Evolutionary conservation across 2,113 vertebrate species (phyloP).

Genomic region (Oreotragus oreotragus): DNA sequence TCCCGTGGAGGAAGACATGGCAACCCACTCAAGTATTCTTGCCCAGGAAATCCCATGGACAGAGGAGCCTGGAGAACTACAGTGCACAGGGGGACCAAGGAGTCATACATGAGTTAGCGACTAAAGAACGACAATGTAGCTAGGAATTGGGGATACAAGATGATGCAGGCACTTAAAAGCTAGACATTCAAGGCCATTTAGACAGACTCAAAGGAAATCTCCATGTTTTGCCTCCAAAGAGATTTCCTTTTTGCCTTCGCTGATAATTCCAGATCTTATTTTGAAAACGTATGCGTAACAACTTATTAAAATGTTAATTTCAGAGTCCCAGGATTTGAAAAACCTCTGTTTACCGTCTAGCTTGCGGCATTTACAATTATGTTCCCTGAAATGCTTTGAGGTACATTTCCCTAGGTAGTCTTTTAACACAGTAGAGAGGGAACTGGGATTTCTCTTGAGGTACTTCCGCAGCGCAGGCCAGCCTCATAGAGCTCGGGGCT

Average conservation of each 20-base stretch:
- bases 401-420: not conserved
- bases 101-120: not conserved
- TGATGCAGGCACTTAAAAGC: not conserved
- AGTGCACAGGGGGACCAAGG: not conserved
- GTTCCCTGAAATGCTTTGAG: not conserved
- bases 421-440: not conserved
- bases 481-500: not conserved
- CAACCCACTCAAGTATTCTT: not conserved
- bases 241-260: not conserved
- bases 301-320: not conserved
- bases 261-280: not conserved
- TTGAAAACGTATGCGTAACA: not conserved
- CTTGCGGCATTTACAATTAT: not conserved
- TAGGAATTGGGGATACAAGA: no score
- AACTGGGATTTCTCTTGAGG: not conserved
- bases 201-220: not conserved
- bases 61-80: not conserved
- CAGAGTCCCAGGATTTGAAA: not conserved
- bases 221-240: not conserved
- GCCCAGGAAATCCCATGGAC: not conserved
- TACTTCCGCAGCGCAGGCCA: not conserved
- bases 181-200: not conserved
- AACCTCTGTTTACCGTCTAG: not conserved
- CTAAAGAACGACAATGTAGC: not conserved
- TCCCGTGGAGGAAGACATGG: not conserved